Evolutionary conservation across 2,888 invertebrate species (phyloP).

Genomic region (Drosophila tanythrix): DNA sequence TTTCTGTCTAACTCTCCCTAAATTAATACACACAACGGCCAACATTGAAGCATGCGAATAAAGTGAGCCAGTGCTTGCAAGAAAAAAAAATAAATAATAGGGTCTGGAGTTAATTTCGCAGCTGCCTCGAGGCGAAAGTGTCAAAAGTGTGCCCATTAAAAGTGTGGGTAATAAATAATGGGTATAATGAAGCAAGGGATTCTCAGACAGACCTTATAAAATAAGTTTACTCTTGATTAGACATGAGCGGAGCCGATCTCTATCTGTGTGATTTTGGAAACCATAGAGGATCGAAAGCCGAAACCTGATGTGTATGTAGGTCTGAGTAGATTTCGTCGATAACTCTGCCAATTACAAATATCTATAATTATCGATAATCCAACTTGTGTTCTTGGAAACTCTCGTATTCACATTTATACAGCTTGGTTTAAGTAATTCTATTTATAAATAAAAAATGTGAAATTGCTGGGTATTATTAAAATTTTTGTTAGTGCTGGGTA

Average conservation of each 20-base stretch:
- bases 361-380: background rate
- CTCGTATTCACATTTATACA: background rate
- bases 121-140: conserved; percentile 41
- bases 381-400: background rate
- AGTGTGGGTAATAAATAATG: background rate
- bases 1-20: background rate
- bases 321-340: background rate
- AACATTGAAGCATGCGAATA: conserved; percentile 54
- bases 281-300: background rate
- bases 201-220: background rate
- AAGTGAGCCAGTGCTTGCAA: conserved; percentile 42
- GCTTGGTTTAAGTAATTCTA: background rate
- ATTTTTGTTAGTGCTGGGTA: background rate
- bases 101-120: conserved; percentile 18
- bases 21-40: conserved; percentile 25
- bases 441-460: background rate
- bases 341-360: background rate
- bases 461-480: too few relatives aligned
- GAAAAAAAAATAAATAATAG: background rate
- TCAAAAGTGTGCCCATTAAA: conserved; percentile 17
- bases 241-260: background rate
- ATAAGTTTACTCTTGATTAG: background rate
- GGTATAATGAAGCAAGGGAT: background rate
- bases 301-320: background rate
- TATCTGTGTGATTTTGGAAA: background rate